Percentiles rank a stretch among this genome's conserved stretches.
Evolutionary conservation across 2,797 vertebrate genomes (phyloP).

Genomic region (Bovichtus diacanthus): DNA sequence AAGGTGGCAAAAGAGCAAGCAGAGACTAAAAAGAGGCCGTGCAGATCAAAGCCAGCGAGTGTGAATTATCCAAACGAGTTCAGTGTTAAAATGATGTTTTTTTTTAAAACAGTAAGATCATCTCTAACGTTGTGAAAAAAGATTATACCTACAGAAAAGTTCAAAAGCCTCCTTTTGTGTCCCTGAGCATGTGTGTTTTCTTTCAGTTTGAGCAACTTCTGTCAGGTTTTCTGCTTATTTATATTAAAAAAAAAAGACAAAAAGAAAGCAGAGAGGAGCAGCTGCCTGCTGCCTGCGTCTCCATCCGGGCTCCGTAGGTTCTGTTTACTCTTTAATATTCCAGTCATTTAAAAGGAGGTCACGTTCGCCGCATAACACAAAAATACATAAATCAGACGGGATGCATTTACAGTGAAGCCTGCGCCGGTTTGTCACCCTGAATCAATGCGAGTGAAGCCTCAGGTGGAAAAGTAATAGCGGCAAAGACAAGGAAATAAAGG

Average conservation of each 20-base stretch:
- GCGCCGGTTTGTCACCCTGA: conserved; percentile 55
- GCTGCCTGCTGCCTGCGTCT: conserved; percentile 76
- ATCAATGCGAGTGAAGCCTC: conserved; percentile 59
- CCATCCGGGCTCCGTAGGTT: conserved; percentile 65
- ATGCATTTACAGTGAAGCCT: conserved; percentile 63
- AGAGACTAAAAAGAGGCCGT: conserved; percentile 38
- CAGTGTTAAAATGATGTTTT: conserved; percentile 58
- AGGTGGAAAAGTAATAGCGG: conserved; percentile 48
- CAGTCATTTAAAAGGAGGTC: conserved; percentile 77
- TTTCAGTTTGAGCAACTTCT: conserved; percentile 68
- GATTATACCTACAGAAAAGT: conserved; percentile 58
- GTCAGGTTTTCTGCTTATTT: conserved; percentile 75
- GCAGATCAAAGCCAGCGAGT: conserved; percentile 56
- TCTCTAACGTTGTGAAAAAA: conserved; percentile 55
- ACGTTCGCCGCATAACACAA: conserved; percentile 54
- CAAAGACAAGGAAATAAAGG: conserved; percentile 30
- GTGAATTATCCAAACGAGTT: conserved; percentile 65
- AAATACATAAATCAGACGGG: conserved; percentile 66
- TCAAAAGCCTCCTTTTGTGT: conserved; percentile 68
- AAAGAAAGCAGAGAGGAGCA: conserved; percentile 65
- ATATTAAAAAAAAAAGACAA: conserved; percentile 46
- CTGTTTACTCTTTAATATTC: conserved; percentile 74
- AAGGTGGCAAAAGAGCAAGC: conserved; percentile 43
- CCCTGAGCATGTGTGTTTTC: conserved; percentile 43
- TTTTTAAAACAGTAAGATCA: conserved; percentile 64